Conservation (phyloP, 2,113 vertebrate genomes). For the Dryoscopus gambensis region DNA sequence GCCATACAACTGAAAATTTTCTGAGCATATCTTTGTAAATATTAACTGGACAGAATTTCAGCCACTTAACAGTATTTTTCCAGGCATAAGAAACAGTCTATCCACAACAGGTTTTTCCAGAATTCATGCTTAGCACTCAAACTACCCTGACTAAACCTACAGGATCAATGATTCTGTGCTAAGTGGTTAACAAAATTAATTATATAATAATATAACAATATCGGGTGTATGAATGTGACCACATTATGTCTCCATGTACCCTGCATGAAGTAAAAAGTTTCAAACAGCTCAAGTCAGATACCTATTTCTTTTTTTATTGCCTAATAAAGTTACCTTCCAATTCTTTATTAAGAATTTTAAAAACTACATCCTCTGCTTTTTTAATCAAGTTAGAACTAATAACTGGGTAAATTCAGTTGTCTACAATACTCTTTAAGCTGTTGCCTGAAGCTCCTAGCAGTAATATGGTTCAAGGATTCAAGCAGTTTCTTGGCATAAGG, state of each 20-base stretch:
- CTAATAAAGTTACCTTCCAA: neutral
- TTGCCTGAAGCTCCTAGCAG: neutral
- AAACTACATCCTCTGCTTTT: neutral
- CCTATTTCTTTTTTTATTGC: neutral
- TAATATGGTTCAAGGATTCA: neutral
- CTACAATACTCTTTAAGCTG: neutral
- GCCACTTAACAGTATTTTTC: neutral
- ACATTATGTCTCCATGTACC: neutral
- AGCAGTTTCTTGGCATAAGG: neutral
- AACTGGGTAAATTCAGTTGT: neutral
- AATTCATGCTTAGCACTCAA: neutral
- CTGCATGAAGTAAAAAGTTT: neutral
- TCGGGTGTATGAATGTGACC: neutral
- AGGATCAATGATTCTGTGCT: neutral
- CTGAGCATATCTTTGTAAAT: neutral
- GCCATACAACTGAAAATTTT: neutral
- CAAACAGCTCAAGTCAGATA: neutral
- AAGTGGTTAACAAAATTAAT: neutral
- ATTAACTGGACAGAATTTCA: neutral
- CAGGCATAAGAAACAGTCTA: neutral
- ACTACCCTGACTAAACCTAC: neutral
- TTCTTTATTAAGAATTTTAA: neutral
- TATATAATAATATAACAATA: neutral
- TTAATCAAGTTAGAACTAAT: neutral
- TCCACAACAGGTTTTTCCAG: neutral